phyloP scores from a whole-genome alignment of 2,113 vertebrate species.

The Sula dactylatra region DNA sequence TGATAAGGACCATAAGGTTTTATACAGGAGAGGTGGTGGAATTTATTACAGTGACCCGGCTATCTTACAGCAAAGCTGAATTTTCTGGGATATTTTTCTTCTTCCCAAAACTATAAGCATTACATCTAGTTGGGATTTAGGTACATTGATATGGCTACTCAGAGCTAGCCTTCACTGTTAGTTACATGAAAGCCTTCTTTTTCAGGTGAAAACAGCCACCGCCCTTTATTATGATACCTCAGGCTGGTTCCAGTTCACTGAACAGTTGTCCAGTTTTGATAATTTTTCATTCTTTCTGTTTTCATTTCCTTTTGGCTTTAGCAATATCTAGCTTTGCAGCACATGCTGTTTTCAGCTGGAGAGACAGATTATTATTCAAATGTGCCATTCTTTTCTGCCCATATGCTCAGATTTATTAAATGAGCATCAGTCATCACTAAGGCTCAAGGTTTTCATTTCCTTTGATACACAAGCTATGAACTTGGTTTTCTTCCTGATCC shows the following conservation, averaged over 20 bases:
- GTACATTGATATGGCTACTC: neutral
- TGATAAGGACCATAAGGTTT: neutral
- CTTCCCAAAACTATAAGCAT: neutral
- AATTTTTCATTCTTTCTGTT: neutral
- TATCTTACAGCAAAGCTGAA: neutral
- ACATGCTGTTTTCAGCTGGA: neutral
- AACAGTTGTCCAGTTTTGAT: neutral
- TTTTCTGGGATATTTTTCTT: neutral
- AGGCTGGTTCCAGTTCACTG: neutral
- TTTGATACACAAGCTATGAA: neutral
- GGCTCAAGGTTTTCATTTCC: neutral
- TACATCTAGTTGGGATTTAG: neutral
- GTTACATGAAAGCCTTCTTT: neutral
- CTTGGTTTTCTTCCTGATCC: neutral
- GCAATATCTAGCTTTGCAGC: neutral
- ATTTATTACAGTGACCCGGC: neutral
- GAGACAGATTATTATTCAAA: neutral
- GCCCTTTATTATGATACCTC: neutral
- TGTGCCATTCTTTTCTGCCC: neutral
- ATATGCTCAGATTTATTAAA: neutral
- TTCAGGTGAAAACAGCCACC: neutral
- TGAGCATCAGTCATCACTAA: neutral
- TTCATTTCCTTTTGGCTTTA: conserved; percentile 33
- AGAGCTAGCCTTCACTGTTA: neutral
- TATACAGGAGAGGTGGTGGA: neutral